A percentile compares a stretch with the other conserved stretches of the same genome.
Conservation (phyloP, 2,797 vertebrate species). For the Bradypus variegatus region DNA sequence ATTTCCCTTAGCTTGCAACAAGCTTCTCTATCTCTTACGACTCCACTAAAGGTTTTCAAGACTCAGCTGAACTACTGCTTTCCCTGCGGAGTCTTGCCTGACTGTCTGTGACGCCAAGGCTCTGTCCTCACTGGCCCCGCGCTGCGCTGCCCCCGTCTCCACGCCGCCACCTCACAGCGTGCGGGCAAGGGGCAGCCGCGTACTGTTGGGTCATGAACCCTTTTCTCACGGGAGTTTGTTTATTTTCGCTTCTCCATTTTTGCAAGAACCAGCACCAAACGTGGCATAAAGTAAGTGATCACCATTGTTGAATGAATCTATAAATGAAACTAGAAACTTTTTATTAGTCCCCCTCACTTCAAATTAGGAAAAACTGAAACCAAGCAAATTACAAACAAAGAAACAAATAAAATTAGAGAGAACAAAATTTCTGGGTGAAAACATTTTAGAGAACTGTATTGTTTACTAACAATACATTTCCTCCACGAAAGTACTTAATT, state of each 20-base stretch:
- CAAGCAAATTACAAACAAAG: constrained; percentile 5
- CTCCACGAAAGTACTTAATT: constrained; percentile 47
- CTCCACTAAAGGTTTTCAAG: background rate
- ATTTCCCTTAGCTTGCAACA: background rate
- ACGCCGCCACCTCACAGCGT: too few relatives aligned
- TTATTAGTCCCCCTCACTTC: background rate
- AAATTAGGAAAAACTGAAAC: constrained; percentile 20
- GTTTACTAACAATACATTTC: constrained; percentile 28
- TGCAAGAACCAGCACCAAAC: background rate
- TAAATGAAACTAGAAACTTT: constrained; percentile 23
- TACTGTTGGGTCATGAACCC: background rate
- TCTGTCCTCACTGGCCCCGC: background rate
- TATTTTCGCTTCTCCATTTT: background rate
- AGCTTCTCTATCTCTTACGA: background rate
- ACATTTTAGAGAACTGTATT: background rate
- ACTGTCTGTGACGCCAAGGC: background rate
- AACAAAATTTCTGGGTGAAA: constrained; percentile 2
- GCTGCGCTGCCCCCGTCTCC: too few relatives aligned
- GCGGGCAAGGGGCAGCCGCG: background rate
- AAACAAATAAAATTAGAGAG: background rate
- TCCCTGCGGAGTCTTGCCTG: background rate
- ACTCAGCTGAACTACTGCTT: background rate
- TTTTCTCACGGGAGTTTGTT: background rate
- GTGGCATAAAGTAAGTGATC: background rate
- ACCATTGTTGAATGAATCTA: background rate